A percentile compares a stretch with the other conserved stretches of the same genome.
Conservation (phyloP, 2,888 invertebrate species). For the Tryphoninae sp. region DNA sequence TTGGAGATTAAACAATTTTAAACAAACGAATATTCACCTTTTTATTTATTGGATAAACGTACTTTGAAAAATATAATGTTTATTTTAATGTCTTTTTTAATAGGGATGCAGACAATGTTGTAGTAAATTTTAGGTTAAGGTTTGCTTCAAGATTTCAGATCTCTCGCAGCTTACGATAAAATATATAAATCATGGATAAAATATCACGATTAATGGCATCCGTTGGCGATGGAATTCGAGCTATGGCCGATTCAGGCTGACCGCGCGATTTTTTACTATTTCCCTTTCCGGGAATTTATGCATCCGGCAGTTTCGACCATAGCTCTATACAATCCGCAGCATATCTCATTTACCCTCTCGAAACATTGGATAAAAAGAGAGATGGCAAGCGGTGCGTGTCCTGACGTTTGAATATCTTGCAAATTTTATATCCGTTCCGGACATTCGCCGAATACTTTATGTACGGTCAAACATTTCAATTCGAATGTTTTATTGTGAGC, state of each 20-base stretch:
- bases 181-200: slow-evolving; percentile 21
- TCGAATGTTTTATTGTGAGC: neutral
- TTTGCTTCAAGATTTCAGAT: too few species aligned
- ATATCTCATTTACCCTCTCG: slow-evolving; percentile 8
- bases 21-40: too few species aligned
- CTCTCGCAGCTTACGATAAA: too few species aligned
- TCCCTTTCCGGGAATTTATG: slow-evolving; percentile 42
- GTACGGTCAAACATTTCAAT: slow-evolving; percentile 4
- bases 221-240: slow-evolving; percentile 3
- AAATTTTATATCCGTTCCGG: slow-evolving; percentile 13
- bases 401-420: slow-evolving; percentile 34
- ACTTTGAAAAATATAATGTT: too few species aligned
- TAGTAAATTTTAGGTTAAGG: too few species aligned
- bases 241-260: slow-evolving; percentile 39
- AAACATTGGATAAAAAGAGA: neutral
- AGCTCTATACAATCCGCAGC: neutral
- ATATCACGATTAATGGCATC: neutral
- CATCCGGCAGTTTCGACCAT: slow-evolving; percentile 22
- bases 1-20: too few species aligned
- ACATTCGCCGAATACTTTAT: slow-evolving; percentile 17
- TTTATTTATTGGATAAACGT: too few species aligned
- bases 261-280: slow-evolving; percentile 50
- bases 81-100: too few species aligned
- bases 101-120: too few species aligned
- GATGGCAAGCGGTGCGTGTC: neutral